Conservation (phyloP, 1,140 invertebrate species). For the Drosophila gunungcola region DNA sequence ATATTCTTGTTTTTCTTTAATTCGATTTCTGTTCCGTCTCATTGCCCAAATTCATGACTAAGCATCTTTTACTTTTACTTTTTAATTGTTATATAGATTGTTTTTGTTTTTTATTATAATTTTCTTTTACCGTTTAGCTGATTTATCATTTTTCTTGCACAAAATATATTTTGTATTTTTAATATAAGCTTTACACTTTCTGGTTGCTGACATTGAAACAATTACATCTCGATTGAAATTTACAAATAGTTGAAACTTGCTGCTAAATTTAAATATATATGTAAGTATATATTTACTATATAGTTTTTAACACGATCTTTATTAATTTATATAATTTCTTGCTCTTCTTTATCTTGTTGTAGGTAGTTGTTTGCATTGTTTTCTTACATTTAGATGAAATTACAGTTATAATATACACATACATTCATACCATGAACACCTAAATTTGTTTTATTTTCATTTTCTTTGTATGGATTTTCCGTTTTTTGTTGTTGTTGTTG, state of each 20-base stretch:
- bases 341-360: constrained; percentile 54
- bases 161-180: constrained; percentile 48
- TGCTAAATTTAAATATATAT: constrained; percentile 68
- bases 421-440: constrained; percentile 68
- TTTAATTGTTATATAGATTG: constrained; percentile 15
- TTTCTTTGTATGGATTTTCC: constrained; percentile 48
- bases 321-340: constrained; percentile 65
- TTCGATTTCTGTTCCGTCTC: constrained; percentile 28
- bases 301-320: constrained; percentile 44
- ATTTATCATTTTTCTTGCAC: constrained; percentile 39
- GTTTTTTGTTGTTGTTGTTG: constrained; percentile 31
- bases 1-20: constrained; percentile 26
- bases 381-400: constrained; percentile 67
- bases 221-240: constrained; percentile 64
- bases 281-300: constrained; percentile 52
- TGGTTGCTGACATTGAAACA: constrained; percentile 57
- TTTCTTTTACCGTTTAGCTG: constrained; percentile 10
- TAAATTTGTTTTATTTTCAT: constrained; percentile 52
- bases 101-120: constrained; percentile 1
- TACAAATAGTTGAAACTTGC: constrained; percentile 69
- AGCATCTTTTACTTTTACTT: constrained; percentile 40
- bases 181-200: constrained; percentile 47
- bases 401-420: constrained; percentile 61
- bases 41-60: constrained; percentile 54
- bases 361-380: constrained; percentile 79